A percentile compares a stretch with the other conserved stretches of the same genome.
These are phyloP conservation scores for Drosophila albomicans DNA, from an alignment of 1,140 invertebrate genomes.

Conservation along the genomic window DNA sequence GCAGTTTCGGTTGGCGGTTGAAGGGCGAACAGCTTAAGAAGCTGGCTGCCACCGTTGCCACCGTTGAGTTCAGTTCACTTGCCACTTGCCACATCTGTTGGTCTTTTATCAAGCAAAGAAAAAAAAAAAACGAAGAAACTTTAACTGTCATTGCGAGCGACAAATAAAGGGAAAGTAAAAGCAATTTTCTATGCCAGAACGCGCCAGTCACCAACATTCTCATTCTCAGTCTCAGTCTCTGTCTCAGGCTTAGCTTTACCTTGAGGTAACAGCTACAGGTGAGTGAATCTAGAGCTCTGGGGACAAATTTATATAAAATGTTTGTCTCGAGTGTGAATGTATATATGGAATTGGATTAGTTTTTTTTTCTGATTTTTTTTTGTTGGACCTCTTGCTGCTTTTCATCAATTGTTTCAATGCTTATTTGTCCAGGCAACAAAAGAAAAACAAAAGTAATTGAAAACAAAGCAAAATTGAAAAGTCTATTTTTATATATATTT, in stretches of 20 bases:
- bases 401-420: constrained; percentile 15
- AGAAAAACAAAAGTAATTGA: constrained; percentile 21
- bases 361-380: constrained; percentile 37
- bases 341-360: constrained; percentile 50
- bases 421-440: constrained; percentile 11
- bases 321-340: constrained; percentile 30
- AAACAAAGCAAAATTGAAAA: constrained; percentile 18
- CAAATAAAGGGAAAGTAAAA: constrained; percentile 40
- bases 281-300: constrained; percentile 54
- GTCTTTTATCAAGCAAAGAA: constrained; percentile 25
- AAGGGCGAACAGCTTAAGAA: constrained; percentile 24
- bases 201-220: constrained; percentile 31
- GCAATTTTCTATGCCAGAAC: constrained; percentile 52
- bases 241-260: not conserved
- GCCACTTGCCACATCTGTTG: constrained; percentile 29
- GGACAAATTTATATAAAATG: constrained; percentile 50
- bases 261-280: constrained; percentile 32
- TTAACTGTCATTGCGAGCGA: constrained; percentile 40
- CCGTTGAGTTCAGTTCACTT: constrained; percentile 3
- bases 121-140: constrained; percentile 20
- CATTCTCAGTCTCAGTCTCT: not conserved
- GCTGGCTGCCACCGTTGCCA: not conserved
- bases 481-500: constrained; percentile 5
- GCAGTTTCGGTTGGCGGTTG: constrained; percentile 10
- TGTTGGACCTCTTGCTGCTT: constrained; percentile 24